Conservation (phyloP, 2,113 vertebrate genomes). For the Zosterops lateralis region DNA sequence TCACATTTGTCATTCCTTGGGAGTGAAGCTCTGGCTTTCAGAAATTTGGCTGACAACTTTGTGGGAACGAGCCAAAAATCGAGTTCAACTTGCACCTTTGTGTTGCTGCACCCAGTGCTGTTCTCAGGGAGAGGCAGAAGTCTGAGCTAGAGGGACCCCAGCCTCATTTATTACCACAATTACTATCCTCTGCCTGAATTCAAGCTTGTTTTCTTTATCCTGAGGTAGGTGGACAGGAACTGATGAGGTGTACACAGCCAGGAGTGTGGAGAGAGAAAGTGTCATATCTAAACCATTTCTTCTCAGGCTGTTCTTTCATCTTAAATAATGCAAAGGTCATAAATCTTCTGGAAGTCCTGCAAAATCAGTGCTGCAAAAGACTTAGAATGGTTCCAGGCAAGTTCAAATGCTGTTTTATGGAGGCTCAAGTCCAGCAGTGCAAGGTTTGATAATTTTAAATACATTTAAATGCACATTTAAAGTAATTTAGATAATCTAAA, state of each 20-base stretch:
- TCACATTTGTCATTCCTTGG: conserved; percentile 59
- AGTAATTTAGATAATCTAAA: not conserved
- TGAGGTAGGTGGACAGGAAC: not conserved
- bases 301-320: not conserved
- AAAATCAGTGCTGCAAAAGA: not conserved
- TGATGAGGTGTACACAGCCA: not conserved
- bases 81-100: conserved; percentile 38
- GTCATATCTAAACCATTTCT: not conserved
- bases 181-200: not conserved
- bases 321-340: not conserved
- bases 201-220: conserved; percentile 1
- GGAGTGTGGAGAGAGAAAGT: not conserved
- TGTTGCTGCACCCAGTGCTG: not conserved
- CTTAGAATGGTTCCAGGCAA: not conserved
- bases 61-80: conserved; percentile 30
- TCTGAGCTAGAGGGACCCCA: not conserved
- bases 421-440: not conserved
- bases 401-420: not conserved
- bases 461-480: not conserved
- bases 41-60: conserved; percentile 45
- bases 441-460: not conserved
- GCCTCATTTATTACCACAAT: not conserved
- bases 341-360: not conserved
- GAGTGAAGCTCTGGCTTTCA: conserved; percentile 30
- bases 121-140: not conserved